Base-by-base conservation (phyloP, 2,113 vertebrate genomes). In the Acrocephalus kingi region DNA sequence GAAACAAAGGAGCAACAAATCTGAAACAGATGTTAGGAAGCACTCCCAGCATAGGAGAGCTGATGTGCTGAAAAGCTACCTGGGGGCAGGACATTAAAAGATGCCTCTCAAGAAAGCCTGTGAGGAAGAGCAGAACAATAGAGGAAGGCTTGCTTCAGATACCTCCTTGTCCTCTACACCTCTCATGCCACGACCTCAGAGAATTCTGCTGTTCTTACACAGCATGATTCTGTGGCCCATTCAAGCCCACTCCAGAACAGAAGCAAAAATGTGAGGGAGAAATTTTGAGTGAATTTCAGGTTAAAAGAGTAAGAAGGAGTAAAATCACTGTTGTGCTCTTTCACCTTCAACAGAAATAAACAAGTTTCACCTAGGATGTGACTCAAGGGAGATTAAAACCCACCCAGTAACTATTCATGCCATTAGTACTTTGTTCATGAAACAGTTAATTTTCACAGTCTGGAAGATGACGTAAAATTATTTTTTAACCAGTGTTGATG, bases 1-100 rank as follows among this genome's bases (percentile, higher is more conserved):
- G 68, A 97, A 95, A 96, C 89, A 94, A 96, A 97, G 83, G 68
- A 96, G 55, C 10, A 76, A 76, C 89, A 95, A 97, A 97, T 96
- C 52, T 79, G 93, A 95, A 96, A 73, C 96, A 97, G 96, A 97
- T 96, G 94, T 96, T 90, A 94, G 55, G 90, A 94, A 95, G 88
- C 90, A 92, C 68, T 95, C 86, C 39, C 68, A 88, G 84, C 63
- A 68, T 68, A 81, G 85, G 78, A 80, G 37, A 94, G 46, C 64
- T 90, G 90, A 91, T 94, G 96, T 95, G 91, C 77, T 97, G 97
- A 95, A 97, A 97, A 96, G 91, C 78, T 90, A 92, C 94, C 84
- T 93, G 86, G 81, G 71, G 54, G 52, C 46, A 94, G 48, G 64
- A 84, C 87, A 61, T 81, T 93, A 93, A 95, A 92, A 94, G 80